Conservation (phyloP, 2,797 vertebrate genomes). For the Loris lydekkerianus region DNA sequence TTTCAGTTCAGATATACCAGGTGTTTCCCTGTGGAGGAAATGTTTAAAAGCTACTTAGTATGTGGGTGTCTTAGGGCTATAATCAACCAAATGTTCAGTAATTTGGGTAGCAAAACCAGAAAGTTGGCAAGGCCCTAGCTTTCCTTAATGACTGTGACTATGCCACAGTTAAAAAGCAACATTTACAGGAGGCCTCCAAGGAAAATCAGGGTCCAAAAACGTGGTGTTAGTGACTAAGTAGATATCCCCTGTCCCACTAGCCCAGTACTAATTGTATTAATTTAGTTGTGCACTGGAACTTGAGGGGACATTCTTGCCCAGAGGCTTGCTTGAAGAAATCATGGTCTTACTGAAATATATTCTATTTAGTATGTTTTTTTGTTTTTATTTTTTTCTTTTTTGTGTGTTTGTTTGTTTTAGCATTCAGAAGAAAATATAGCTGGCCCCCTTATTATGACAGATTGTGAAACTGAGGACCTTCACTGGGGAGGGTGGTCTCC, state of each 20-base stretch:
- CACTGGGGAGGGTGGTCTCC: background rate
- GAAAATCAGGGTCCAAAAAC: slow-evolving; percentile 65
- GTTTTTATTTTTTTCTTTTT: background rate
- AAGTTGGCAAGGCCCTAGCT: slow-evolving; percentile 74
- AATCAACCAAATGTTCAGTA: slow-evolving; percentile 79
- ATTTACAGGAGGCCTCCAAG: slow-evolving; percentile 48
- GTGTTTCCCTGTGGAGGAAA: slow-evolving; percentile 78
- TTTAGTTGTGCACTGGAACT: background rate
- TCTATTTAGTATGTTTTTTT: background rate
- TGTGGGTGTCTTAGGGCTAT: slow-evolving; percentile 76
- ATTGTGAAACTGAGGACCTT: slow-evolving; percentile 42
- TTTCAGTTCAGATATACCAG: slow-evolving; percentile 75
- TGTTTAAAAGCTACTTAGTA: slow-evolving; percentile 80
- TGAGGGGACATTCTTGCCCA: background rate
- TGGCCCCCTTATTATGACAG: background rate
- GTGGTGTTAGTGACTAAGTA: background rate
- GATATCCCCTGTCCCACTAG: background rate
- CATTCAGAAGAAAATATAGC: slow-evolving; percentile 3
- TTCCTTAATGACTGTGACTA: slow-evolving; percentile 72
- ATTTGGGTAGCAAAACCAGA: slow-evolving; percentile 80
- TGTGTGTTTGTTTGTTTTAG: background rate
- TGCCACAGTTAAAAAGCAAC: slow-evolving; percentile 70
- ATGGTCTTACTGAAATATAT: background rate
- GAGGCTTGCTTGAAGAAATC: background rate
- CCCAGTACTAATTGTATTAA: background rate